Evolutionary conservation across 1,140 invertebrate species (phyloP), one percentile per base, ranked within the genome.

Genomic region (Aethina tumida): DNA sequence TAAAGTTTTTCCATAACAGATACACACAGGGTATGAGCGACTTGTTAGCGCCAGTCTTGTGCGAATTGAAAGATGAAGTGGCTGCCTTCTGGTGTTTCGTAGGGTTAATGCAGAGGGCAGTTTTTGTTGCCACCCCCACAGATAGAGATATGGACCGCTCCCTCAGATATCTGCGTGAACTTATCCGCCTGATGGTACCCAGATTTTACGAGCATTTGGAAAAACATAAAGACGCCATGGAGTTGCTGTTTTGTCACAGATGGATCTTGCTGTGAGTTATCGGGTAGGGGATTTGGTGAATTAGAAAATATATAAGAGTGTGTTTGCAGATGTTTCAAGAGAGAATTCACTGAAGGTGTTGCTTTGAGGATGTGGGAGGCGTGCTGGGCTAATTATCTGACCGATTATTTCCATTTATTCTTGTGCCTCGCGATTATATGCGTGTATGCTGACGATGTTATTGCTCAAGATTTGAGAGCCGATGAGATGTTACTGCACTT

Each of bases 401-500:
- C 89, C 0, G 83, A 92, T 60, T 89, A 92, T 58, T 94, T 94
- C 63, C 88, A 94, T 58, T 62, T 94, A 48, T 95, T 94, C 62
- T 72, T 94, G 8, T 91, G 87, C 54, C 70, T 91, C 29, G 84
- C 91, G 21, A 91, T 94, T 46, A 81, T 95, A 31, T 81, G 82
- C 29, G 84, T 94, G 32, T 96, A 95, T 58, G 87, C 87, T 9
- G 85, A 91, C 52, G 87, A 93, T 61, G 86, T 94, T 19, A 82
- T 94, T 42, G 81, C 85, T 9, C 89, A 94, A 64, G 77, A 85
- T 50, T 65, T 95, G 5, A 75, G 86, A 44, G 81, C 89, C 10
- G 91, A 96, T 60, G 91, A 96, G 62, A 94, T 94, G 79, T 64
- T 96, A 13, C 64, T 95, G 10, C 85, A 95, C 62, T 97, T 97